A percentile compares a stretch with the other conserved stretches of the same genome.
Conservation (phyloP, 2,113 vertebrate species). For the Solea solea region DNA sequence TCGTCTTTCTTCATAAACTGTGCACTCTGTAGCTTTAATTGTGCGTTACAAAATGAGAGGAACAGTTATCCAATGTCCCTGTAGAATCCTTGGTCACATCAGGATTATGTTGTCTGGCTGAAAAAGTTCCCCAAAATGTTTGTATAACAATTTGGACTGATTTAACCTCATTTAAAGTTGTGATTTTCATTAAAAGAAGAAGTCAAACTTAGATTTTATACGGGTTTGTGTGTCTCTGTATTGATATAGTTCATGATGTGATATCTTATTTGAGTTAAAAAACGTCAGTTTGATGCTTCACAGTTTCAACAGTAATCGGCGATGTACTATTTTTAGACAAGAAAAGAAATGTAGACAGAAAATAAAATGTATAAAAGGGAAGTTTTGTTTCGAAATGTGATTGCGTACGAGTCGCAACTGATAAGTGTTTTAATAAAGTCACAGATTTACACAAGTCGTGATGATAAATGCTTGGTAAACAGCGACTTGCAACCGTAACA, state of each 20-base stretch:
- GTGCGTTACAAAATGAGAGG: slow-evolving; percentile 1
- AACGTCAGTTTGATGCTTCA: background rate
- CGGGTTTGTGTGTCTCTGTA: no score
- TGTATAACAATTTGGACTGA: background rate
- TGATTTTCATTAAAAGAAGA: background rate
- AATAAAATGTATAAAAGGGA: background rate
- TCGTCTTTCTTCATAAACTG: background rate
- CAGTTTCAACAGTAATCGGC: background rate
- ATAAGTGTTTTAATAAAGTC: background rate
- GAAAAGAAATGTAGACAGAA: background rate
- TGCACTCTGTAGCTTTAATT: background rate
- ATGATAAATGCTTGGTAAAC: no score
- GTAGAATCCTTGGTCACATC: no score
- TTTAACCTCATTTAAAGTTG: background rate
- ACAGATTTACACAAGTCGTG: background rate
- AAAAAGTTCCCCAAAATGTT: background rate
- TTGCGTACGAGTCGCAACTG: slow-evolving; percentile 1
- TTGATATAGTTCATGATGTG: background rate
- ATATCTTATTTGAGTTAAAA: background rate
- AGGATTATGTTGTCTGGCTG: no score
- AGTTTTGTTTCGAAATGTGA: slow-evolving; percentile 2
- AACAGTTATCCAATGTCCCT: background rate
- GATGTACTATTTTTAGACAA: no score
- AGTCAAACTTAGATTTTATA: background rate
- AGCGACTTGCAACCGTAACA: no score